These are phyloP conservation scores for Pandemis heparana DNA, from an alignment of 2,888 invertebrate genomes.

Conservation along the genomic window DNA sequence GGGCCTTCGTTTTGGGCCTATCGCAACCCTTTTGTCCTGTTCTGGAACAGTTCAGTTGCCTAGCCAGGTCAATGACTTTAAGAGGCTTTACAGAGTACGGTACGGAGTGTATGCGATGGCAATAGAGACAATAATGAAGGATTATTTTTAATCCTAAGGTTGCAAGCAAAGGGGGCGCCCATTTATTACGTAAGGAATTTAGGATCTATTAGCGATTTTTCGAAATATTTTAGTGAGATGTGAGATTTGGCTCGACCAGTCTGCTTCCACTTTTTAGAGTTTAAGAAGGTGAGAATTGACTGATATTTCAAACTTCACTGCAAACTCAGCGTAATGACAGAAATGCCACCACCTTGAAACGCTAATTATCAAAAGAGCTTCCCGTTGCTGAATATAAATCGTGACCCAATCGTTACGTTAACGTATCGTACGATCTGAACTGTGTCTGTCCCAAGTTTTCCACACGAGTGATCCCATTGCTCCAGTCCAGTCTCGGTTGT, in stretches of 20 bases:
- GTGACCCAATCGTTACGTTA: neutral
- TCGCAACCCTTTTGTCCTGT: slow-evolving; percentile 24
- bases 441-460: slow-evolving; percentile 18
- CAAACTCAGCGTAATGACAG: too few relatives aligned
- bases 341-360: too few relatives aligned
- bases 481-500: neutral
- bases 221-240: too few relatives aligned
- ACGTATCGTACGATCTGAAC: slow-evolving; percentile 14
- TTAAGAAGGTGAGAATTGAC: too few relatives aligned
- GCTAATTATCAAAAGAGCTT: neutral
- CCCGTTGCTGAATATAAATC: neutral
- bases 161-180: too few relatives aligned
- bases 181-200: too few relatives aligned
- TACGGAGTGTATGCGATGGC: neutral
- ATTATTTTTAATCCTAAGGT: too few relatives aligned
- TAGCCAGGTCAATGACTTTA: slow-evolving; percentile 29
- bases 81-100: neutral
- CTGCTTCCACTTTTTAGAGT: too few relatives aligned
- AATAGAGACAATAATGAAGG: neutral
- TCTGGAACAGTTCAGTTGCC: slow-evolving; percentile 28
- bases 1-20: slow-evolving; percentile 11
- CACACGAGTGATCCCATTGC: slow-evolving; percentile 26
- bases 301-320: too few relatives aligned
- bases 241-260: too few relatives aligned
- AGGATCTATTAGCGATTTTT: too few relatives aligned